Evolutionary conservation across 2,797 vertebrate genomes (phyloP), one percentile per base, ranked within the genome.

Genomic region (Sparidentex hasta): DNA sequence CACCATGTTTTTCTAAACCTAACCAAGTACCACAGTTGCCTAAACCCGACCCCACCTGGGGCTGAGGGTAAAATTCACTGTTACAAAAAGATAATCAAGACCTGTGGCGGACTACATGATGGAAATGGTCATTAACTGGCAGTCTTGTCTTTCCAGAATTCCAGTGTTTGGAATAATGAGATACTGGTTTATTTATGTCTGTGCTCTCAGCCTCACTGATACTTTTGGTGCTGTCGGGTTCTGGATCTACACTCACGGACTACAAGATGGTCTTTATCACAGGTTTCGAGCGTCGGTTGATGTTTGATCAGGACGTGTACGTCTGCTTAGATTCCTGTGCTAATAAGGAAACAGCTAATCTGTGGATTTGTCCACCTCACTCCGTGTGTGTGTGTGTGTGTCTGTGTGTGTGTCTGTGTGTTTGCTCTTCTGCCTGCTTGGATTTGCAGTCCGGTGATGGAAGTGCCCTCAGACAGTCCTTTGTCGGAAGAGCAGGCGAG

Each of bases 401-500:
- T 66, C 25, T 63, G 27, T 73, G 29, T 55, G 20, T 27, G 4
- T 72, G n/a, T 80, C 43, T 50, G 3, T 66, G 25, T 63, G 27
- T 73, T 23, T 71, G 23, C 52, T 23, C n/a, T 47, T 23, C 46
- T 62, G 23, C 54, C 23, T 78, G 63, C 4, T 1, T 81, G 59
- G 14, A 48, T 84, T 59, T 66, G 65, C 63, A 99, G 98, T 69
- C 97, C 97, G 0, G 97, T 99, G 82, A 99, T 99, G 98, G 98
- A 99, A 81, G 98, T 99, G 6, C 98, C 98, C 4, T 94, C 96
- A 4, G 96, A 98, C 25, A 90, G 81, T 65, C 96, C 96, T 23
- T 96, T 99, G 88, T 92, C 96, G 0, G 98, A 99, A 90, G 96
- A 98, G 58, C 97, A 98, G 92, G 96, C 97, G 5, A 95, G 97